A percentile compares a stretch with the other conserved stretches of the same genome.
phyloP scores from a whole-genome alignment of 2,888 invertebrate species.

The Congeria kusceri region DNA sequence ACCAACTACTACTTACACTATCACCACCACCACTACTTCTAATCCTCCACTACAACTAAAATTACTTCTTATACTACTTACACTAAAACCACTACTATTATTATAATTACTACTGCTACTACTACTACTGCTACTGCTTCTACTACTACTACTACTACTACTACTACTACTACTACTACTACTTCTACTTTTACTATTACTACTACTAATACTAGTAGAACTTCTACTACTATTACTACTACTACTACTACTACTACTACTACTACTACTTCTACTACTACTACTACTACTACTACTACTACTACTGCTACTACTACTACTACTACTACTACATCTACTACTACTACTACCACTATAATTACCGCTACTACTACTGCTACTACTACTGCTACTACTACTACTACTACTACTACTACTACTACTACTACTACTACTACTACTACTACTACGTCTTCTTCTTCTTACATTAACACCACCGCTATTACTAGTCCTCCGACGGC shows the following conservation, averaged over 20 bases:
- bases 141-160: slow-evolving; percentile 43
- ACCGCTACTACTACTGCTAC: slow-evolving; percentile 44
- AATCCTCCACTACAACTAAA: neutral
- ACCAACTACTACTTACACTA: neutral
- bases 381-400: slow-evolving; percentile 42
- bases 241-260: slow-evolving; percentile 1
- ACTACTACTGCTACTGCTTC: slow-evolving; percentile 6
- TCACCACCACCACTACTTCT: neutral
- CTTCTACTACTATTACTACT: slow-evolving; percentile 3
- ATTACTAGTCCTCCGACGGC: too few species aligned
- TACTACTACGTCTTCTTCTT: neutral
- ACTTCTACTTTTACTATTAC: slow-evolving; percentile 33
- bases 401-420: slow-evolving; percentile 40
- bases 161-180: slow-evolving; percentile 42
- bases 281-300: slow-evolving; percentile 2
- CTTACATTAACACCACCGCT: too few species aligned
- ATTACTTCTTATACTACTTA: too few species aligned
- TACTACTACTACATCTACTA: slow-evolving; percentile 14
- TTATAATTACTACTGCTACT: slow-evolving; percentile 12
- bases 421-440: slow-evolving; percentile 28
- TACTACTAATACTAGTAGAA: too few species aligned
- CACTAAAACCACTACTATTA: neutral
- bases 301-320: slow-evolving; percentile 9
- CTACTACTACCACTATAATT: slow-evolving; percentile 42
- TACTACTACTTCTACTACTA: slow-evolving; percentile 6